These are phyloP conservation scores for Gastrophysa polygoni DNA, from an alignment of 2,888 invertebrate species.

Conservation along the genomic window DNA sequence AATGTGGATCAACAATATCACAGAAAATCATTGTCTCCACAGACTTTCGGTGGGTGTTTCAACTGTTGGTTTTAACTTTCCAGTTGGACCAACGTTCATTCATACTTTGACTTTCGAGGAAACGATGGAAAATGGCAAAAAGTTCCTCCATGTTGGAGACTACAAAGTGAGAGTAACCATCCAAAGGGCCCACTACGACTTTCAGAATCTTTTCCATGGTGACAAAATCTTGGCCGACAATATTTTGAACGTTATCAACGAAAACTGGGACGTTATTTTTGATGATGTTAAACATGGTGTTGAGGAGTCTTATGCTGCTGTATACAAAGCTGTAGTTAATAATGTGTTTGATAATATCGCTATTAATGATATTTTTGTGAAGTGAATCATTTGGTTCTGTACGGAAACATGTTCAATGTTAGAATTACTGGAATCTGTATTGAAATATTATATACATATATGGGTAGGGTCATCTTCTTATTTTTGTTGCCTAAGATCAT, in stretches of 20 bases:
- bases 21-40: no score
- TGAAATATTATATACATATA: no score
- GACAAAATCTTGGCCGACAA: conserved; percentile 37
- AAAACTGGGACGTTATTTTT: conserved; percentile 40
- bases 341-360: conserved; percentile 28
- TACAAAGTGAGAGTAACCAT: conserved; percentile 18
- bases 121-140: conserved; percentile 18
- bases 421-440: no score
- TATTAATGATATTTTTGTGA: conserved; percentile 16
- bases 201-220: conserved; percentile 42
- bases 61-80: background rate
- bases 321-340: conserved; percentile 24
- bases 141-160: conserved; percentile 18
- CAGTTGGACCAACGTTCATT: conserved; percentile 11
- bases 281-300: conserved; percentile 35
- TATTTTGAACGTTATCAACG: conserved; percentile 38
- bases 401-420: no score
- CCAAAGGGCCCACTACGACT: conserved; percentile 20
- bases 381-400: conserved; percentile 3
- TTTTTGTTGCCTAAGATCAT: no score
- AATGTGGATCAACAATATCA: no score
- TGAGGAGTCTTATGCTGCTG: conserved; percentile 27
- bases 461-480: no score
- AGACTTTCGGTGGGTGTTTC: no score
- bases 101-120: conserved; percentile 27